These are phyloP conservation scores for Zaprionus obscuricornis DNA, from an alignment of 2,888 invertebrate species.

Conservation along the genomic window DNA sequence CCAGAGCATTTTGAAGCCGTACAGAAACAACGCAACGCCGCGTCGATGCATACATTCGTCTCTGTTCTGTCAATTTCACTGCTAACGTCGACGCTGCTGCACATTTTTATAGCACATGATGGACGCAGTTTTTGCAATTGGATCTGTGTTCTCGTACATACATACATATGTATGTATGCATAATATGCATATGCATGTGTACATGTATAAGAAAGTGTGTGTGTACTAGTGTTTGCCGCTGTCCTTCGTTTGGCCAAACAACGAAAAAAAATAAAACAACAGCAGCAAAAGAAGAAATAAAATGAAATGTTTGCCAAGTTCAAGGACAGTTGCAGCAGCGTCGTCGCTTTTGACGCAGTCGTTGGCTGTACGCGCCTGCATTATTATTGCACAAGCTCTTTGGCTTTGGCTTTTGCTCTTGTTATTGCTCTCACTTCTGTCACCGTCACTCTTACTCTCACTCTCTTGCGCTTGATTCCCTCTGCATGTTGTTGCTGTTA, in stretches of 20 bases:
- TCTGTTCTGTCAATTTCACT: constrained; percentile 17
- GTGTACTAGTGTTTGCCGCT: constrained; percentile 23
- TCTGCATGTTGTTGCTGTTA: neutral
- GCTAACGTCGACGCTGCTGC: constrained; percentile 40
- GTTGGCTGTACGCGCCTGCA: constrained; percentile 57
- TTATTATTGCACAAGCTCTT: constrained; percentile 41
- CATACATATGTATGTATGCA: constrained; percentile 2
- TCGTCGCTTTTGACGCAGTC: constrained; percentile 64
- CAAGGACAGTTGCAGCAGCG: constrained; percentile 72
- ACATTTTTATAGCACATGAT: constrained; percentile 47
- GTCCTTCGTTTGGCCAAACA: constrained; percentile 41
- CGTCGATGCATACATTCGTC: constrained; percentile 38
- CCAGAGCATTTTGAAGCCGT: constrained; percentile 42
- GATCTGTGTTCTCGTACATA: neutral
- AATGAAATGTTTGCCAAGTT: constrained; percentile 64
- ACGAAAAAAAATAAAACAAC: constrained; percentile 25
- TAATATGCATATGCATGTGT: neutral
- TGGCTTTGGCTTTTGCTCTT: neutral
- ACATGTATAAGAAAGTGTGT: constrained; percentile 4
- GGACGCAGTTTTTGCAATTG: constrained; percentile 34
- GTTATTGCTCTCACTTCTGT: neutral
- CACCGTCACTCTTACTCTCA: constrained; percentile 3
- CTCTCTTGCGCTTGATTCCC: constrained; percentile 7
- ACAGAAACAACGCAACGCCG: constrained; percentile 1
- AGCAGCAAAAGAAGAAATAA: constrained; percentile 21